Percentiles rank a stretch among this genome's conserved stretches.
Conservation (phyloP, 2,888 invertebrate genomes). For the Papilio demoleus region DNA sequence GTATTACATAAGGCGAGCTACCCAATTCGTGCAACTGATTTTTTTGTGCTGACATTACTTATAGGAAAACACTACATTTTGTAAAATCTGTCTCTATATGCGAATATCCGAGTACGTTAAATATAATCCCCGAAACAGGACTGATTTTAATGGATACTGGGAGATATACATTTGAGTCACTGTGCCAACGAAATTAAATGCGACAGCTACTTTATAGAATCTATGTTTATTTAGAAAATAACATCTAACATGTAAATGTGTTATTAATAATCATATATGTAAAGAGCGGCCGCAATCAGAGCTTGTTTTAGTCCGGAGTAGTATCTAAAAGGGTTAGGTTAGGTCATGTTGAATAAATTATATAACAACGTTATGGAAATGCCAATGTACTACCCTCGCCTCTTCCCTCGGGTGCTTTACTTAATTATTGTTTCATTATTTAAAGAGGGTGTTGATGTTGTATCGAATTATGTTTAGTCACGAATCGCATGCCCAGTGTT, state of each 20-base stretch:
- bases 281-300: constrained; percentile 34
- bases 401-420: constrained; percentile 39
- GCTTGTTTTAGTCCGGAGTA: neutral
- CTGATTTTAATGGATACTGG: too few relatives aligned
- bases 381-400: constrained; percentile 39
- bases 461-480: constrained; percentile 53
- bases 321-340: constrained; percentile 48
- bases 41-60: too few relatives aligned
- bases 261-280: constrained; percentile 35
- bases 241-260: neutral
- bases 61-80: too few relatives aligned
- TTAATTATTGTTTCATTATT: constrained; percentile 58
- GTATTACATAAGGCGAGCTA: too few relatives aligned
- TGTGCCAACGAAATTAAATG: too few relatives aligned
- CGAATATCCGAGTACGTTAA: too few relatives aligned
- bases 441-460: constrained; percentile 50
- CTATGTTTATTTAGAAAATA: constrained; percentile 10
- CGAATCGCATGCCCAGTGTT: constrained; percentile 45
- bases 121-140: too few relatives aligned
- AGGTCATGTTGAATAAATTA: constrained; percentile 51
- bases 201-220: too few relatives aligned
- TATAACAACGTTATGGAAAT: constrained; percentile 47
- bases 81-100: too few relatives aligned
- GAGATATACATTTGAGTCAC: too few relatives aligned
- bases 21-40: too few relatives aligned